Conservation (phyloP, 2,113 vertebrate species). For the Echinops telfairi region DNA sequence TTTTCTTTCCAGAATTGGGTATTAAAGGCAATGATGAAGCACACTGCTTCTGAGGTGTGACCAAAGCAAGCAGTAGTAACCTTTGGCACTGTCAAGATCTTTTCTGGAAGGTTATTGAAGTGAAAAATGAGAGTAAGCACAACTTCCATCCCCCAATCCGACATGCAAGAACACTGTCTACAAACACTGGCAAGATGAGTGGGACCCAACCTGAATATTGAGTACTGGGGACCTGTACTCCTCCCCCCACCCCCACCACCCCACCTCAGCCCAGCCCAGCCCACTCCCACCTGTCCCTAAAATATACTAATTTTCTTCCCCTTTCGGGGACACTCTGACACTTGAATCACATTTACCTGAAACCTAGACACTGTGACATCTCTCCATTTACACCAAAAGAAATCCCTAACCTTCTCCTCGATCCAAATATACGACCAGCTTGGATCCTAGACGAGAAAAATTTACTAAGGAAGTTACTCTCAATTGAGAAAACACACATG, state of each 20-base stretch:
- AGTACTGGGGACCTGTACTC: slow-evolving; percentile 76
- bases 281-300: slow-evolving; percentile 52
- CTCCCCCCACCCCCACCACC: slow-evolving; percentile 38
- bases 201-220: slow-evolving; percentile 73
- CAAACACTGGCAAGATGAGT: slow-evolving; percentile 71
- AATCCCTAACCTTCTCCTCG: slow-evolving; percentile 19
- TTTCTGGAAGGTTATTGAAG: slow-evolving; percentile 88
- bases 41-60: slow-evolving; percentile 77
- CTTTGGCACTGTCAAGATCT: slow-evolving; percentile 86
- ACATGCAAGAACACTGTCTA: slow-evolving; percentile 75
- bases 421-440: slow-evolving; percentile 44
- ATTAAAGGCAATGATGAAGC: slow-evolving; percentile 83
- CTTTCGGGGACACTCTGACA: slow-evolving; percentile 77
- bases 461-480: not conserved
- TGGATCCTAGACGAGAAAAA: slow-evolving; percentile 42
- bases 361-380: slow-evolving; percentile 42
- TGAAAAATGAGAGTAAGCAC: slow-evolving; percentile 87
- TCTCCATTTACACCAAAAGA: slow-evolving; percentile 46
- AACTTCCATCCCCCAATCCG: slow-evolving; percentile 78
- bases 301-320: too few relatives aligned
- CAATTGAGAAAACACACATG: not conserved
- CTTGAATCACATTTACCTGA: slow-evolving; percentile 58
- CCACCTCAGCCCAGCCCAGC: not conserved
- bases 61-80: slow-evolving; percentile 83
- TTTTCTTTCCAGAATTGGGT: slow-evolving; percentile 78